phyloP scores from a whole-genome alignment of 2,888 invertebrate genomes.

The Drosophila stalkeri region DNA sequence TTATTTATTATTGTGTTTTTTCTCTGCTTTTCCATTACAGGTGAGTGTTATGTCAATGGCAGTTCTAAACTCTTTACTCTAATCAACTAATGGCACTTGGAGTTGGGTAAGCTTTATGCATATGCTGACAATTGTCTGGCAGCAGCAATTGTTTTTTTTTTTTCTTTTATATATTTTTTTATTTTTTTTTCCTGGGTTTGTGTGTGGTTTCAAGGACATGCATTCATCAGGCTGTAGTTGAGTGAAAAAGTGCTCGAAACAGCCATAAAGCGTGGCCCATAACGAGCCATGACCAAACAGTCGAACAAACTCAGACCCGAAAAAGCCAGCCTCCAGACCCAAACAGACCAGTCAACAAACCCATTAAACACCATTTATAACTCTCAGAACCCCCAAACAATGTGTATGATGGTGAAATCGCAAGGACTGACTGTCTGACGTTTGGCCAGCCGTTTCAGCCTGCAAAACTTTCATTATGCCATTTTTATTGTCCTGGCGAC shows the following conservation, averaged over 20 bases:
- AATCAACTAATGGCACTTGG: slow-evolving; percentile 24
- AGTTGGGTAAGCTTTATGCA: slow-evolving; percentile 31
- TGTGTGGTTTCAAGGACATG: slow-evolving; percentile 55
- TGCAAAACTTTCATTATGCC: slow-evolving; percentile 74
- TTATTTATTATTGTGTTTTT: no score
- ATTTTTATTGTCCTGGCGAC: slow-evolving; percentile 74
- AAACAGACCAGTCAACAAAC: slow-evolving; percentile 72
- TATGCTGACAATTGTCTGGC: slow-evolving; percentile 35
- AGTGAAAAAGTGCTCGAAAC: slow-evolving; percentile 46
- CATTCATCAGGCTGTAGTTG: slow-evolving; percentile 49
- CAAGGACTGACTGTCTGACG: neutral
- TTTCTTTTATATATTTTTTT: neutral
- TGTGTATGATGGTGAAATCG: slow-evolving; percentile 5
- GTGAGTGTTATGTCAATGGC: slow-evolving; percentile 47
- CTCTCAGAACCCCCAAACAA: slow-evolving; percentile 21
- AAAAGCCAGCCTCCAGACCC: neutral
- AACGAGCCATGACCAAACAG: slow-evolving; percentile 35
- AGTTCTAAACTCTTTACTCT: slow-evolving; percentile 5
- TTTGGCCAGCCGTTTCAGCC: slow-evolving; percentile 1
- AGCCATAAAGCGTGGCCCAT: slow-evolving; percentile 39
- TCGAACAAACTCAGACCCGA: neutral
- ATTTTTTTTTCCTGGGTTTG: no score
- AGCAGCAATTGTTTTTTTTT: neutral
- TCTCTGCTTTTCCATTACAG: slow-evolving; percentile 41
- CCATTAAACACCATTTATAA: slow-evolving; percentile 78